phyloP scores from a whole-genome alignment of 2,113 vertebrate genomes.

The Lasiurus borealis region DNA sequence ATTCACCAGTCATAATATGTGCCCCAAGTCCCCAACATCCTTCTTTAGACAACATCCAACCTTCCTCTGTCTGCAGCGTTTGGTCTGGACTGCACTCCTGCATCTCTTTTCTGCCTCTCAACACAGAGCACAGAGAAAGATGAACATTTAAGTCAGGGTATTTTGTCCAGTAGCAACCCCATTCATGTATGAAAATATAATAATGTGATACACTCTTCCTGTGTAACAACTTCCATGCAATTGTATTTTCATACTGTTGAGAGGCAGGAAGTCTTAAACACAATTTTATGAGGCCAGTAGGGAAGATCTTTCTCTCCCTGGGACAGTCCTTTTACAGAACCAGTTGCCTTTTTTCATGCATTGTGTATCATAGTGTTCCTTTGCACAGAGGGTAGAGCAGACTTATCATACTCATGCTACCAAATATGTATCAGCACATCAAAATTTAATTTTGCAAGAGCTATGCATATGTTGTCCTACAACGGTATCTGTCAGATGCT shows the following conservation, averaged over 20 bases:
- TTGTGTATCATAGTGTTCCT: neutral
- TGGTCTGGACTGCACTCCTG: neutral
- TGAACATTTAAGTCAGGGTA: neutral
- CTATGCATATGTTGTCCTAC: neutral
- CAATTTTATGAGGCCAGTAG: constrained; percentile 5
- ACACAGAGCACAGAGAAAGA: neutral
- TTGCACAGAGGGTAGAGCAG: neutral
- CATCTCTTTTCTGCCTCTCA: neutral
- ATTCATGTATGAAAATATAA: neutral
- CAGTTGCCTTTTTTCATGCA: neutral
- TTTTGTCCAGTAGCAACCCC: neutral
- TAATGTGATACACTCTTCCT: neutral
- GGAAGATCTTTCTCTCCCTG: neutral
- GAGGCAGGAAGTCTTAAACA: neutral
- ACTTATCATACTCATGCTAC: neutral
- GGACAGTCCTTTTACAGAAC: neutral
- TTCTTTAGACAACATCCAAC: neutral
- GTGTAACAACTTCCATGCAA: neutral
- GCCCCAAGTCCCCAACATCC: neutral
- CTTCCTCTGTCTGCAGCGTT: neutral
- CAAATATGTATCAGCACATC: neutral
- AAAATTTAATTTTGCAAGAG: constrained; percentile 33
- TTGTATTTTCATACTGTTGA: constrained; percentile 36
- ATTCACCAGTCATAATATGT: neutral
- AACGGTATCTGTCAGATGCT: neutral